phyloP scores from a whole-genome alignment of 1,140 invertebrate genomes.

The Telenomus remus region DNA sequence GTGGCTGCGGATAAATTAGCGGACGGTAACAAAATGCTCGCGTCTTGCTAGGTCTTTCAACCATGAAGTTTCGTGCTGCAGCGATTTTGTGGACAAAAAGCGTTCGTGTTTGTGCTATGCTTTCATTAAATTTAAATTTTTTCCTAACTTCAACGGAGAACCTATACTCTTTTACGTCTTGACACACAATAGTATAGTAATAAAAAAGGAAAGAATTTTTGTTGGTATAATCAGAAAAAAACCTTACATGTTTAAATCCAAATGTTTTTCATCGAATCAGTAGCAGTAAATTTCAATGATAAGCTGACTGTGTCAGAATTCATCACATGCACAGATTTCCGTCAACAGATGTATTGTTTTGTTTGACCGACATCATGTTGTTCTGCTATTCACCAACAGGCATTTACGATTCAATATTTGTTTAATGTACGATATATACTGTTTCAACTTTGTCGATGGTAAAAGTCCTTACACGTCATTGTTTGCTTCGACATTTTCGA shows the following conservation, averaged over 20 bases:
- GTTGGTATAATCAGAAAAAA: conserved; percentile 40
- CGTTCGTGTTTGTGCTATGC: conserved; percentile 30
- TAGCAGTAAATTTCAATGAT: conserved; percentile 50
- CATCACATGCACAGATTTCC: conserved; percentile 21
- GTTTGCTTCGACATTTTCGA: conserved; percentile 14
- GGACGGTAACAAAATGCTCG: conserved; percentile 22
- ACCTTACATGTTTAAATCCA: conserved; percentile 64
- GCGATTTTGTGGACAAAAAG: conserved; percentile 31
- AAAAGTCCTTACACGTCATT: conserved; percentile 21
- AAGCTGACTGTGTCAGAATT: conserved; percentile 63
- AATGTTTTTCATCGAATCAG: conserved; percentile 64
- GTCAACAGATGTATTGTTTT: conserved; percentile 38
- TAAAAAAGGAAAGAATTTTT: conserved; percentile 44
- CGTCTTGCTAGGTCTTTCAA: conserved; percentile 25
- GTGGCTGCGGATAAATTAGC: conserved; percentile 25
- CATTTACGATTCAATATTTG: neutral
- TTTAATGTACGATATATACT: conserved; percentile 20
- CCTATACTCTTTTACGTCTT: conserved; percentile 62
- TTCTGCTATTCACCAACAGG: conserved; percentile 25
- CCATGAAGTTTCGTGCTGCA: conserved; percentile 15
- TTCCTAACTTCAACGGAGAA: conserved; percentile 37
- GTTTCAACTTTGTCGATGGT: conserved; percentile 12
- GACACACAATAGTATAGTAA: conserved; percentile 32
- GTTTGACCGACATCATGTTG: conserved; percentile 28
- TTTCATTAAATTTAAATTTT: too few relatives aligned